Evolutionary conservation across 1,140 invertebrate species (phyloP), one percentile per base, ranked within the genome.

Genomic region (Drosophila sucinea): DNA sequence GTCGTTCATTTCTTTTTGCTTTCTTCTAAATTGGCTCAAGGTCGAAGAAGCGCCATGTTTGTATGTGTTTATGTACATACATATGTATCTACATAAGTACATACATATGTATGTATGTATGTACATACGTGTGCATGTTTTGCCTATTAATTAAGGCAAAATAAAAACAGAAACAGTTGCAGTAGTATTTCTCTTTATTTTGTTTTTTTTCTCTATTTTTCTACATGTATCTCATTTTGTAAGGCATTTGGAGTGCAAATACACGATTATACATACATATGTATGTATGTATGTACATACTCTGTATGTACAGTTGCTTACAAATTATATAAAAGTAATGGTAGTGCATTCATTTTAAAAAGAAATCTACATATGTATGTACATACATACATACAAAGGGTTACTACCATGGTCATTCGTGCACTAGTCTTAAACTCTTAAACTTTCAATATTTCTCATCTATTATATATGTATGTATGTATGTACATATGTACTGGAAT

Each of bases 141-240:
- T 58, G 56, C 30, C 32, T 58, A 35, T 58, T 33, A 58, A 58
- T 58, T 58, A 58, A 58, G 56, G 32, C 56, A 35, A 58, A 35
- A 58, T 8, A 5, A 38, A 11, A 58, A 58, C 3, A 58, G 23
- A 58, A 58, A 38, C 56, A 58, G 32, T 58, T 58, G 60, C 23
- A 27, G n/a, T 51, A 51, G 44, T 51, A 51, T 51, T 51, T 27
- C 17, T 17, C 17, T 17, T 17, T 17, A 17, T 17, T 17, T 17
- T 17, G 17, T 11, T 4, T 38, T 11, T 38, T 11, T 38, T 11
- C 11, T 51, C 25, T 51, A 6, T 17, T 51, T 47, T 47, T 1
- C 7, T 25, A 47, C 17, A 25, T 47, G 23, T 27, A 30, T 61
- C 25, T 61, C 17, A 61, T 61, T 61, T 61, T 23, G 27, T 61